These are phyloP conservation scores for Melanotaenia pygmaea DNA, from an alignment of 2,797 vertebrate genomes.

Conservation along the genomic window DNA sequence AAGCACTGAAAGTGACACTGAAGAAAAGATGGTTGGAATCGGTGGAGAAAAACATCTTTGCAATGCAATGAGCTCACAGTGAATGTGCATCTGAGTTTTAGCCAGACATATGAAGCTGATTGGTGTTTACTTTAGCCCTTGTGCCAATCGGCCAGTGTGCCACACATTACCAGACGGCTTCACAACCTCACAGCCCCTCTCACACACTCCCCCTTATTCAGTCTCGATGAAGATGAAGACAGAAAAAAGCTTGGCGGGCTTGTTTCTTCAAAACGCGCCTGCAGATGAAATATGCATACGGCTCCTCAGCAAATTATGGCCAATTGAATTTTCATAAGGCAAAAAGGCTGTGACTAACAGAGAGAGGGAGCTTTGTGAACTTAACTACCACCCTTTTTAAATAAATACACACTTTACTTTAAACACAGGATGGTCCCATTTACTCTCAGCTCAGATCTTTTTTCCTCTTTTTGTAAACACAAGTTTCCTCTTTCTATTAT, in stretches of 20 bases:
- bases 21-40: slow-evolving; percentile 34
- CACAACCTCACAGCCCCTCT: slow-evolving; percentile 42
- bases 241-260: slow-evolving; percentile 60
- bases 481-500: slow-evolving; percentile 58
- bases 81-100: slow-evolving; percentile 46
- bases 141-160: slow-evolving; percentile 62
- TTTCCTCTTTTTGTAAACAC: slow-evolving; percentile 11
- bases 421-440: slow-evolving; percentile 63
- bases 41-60: slow-evolving; percentile 26
- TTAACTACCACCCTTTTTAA: slow-evolving; percentile 77
- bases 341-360: slow-evolving; percentile 59
- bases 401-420: slow-evolving; percentile 74
- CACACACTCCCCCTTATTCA: slow-evolving; percentile 55
- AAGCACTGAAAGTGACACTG: slow-evolving; percentile 55
- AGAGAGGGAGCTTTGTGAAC: slow-evolving; percentile 67
- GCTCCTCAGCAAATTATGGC: slow-evolving; percentile 79
- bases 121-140: slow-evolving; percentile 64
- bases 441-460: slow-evolving; percentile 29
- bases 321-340: slow-evolving; percentile 83
- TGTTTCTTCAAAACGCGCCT: slow-evolving; percentile 70
- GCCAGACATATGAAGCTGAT: slow-evolving; percentile 55
- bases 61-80: slow-evolving; percentile 35
- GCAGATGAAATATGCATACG: slow-evolving; percentile 81
- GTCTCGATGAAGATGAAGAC: slow-evolving; percentile 66
- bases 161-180: slow-evolving; percentile 62